Evolutionary conservation across 2,888 invertebrate species (phyloP).

Genomic region (Catocala fraxini): DNA sequence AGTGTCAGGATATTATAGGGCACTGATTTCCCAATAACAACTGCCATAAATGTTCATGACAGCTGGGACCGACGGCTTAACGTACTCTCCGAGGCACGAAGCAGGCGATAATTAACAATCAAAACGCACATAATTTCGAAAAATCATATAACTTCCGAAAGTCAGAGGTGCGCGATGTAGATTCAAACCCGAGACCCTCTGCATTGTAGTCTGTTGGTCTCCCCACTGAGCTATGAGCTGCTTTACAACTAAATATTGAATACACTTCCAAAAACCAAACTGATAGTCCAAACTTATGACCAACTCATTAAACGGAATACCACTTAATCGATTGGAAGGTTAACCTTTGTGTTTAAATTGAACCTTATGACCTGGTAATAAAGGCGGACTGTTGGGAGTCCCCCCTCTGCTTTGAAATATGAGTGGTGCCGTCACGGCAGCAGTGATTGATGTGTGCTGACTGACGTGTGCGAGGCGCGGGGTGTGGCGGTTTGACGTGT

Average conservation of each 20-base stretch:
- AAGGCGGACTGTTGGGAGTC: constrained; percentile 50
- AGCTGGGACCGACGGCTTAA: too few relatives aligned
- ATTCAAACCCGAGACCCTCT: too few relatives aligned
- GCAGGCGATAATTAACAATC: too few relatives aligned
- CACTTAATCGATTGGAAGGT: constrained; percentile 77
- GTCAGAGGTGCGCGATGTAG: too few relatives aligned
- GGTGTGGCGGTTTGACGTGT: constrained; percentile 59
- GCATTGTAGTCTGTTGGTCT: too few relatives aligned
- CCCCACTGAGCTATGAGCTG: too few relatives aligned
- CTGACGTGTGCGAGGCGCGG: constrained; percentile 81
- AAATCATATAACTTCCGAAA: too few relatives aligned
- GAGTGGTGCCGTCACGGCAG: constrained; percentile 81
- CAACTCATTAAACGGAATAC: constrained; percentile 63
- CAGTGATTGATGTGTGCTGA: constrained; percentile 85
- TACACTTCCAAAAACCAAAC: constrained; percentile 11
- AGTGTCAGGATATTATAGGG: too few relatives aligned
- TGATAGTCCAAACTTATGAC: constrained; percentile 42
- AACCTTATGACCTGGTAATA: constrained; percentile 59
- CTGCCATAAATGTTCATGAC: too few relatives aligned
- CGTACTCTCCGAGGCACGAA: too few relatives aligned
- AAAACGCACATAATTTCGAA: too few relatives aligned
- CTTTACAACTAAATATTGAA: constrained; percentile 3
- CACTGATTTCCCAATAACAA: too few relatives aligned
- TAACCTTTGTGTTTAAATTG: constrained; percentile 32
- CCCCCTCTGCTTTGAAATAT: constrained; percentile 77